phyloP scores from a whole-genome alignment of 1,140 invertebrate genomes.

The Cherax quadricarinatus region DNA sequence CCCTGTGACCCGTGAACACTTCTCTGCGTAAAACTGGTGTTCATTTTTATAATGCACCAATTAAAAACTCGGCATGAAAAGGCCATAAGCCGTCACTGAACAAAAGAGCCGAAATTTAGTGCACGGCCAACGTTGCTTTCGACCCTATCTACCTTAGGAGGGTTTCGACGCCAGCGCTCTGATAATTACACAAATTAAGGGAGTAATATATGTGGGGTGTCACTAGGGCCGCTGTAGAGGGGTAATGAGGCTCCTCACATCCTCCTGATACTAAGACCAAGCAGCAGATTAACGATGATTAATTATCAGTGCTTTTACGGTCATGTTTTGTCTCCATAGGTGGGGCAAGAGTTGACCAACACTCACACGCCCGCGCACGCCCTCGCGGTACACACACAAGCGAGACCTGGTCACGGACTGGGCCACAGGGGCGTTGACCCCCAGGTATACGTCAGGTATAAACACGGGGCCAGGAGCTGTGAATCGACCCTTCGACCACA shows the following conservation, averaged over 20 bases:
- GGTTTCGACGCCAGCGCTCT: not conserved
- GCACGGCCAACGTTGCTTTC: not conserved
- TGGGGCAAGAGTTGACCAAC: not conserved
- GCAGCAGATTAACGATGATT: not conserved
- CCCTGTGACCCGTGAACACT: not conserved
- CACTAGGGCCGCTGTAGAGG: not conserved
- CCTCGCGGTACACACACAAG: too few species aligned
- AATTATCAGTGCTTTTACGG: slow-evolving; percentile 45
- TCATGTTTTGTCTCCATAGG: not conserved
- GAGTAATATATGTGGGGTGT: slow-evolving; percentile 20
- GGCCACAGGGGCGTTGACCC: too few species aligned
- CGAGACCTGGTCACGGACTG: too few species aligned
- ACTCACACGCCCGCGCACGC: too few species aligned
- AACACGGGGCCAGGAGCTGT: too few species aligned
- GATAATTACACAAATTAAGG: slow-evolving; percentile 29
- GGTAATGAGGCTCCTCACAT: not conserved
- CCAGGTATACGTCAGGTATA: too few species aligned
- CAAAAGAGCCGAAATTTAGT: not conserved
- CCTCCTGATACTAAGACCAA: not conserved
- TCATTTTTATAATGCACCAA: not conserved
- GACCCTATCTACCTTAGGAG: not conserved
- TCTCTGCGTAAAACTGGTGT: not conserved
- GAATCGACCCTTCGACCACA: too few species aligned
- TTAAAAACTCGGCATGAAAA: not conserved
- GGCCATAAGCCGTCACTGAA: not conserved